These are phyloP conservation scores for Hoplias malabaricus DNA, from an alignment of 2,113 vertebrate genomes.

Conservation along the genomic window DNA sequence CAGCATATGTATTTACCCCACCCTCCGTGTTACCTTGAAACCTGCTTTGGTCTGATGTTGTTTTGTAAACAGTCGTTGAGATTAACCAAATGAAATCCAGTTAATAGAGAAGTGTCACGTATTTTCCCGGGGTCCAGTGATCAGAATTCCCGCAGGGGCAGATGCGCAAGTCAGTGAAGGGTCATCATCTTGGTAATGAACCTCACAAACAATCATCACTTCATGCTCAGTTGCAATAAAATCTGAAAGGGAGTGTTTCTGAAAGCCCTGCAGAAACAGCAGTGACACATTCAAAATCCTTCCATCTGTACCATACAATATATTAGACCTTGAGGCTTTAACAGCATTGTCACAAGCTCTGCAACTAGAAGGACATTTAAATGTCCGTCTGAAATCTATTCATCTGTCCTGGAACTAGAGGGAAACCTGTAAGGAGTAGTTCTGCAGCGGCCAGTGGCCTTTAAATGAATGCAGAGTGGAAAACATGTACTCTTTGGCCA, in stretches of 20 bases:
- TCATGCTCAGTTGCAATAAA: neutral
- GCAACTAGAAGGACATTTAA: constrained; percentile 16
- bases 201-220: neutral
- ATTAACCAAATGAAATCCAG: constrained; percentile 1
- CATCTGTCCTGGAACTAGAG: constrained; percentile 11
- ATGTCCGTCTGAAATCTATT: constrained; percentile 21
- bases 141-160: constrained; percentile 5
- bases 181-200: constrained; percentile 20
- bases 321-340: constrained; percentile 18
- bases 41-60: constrained; percentile 3
- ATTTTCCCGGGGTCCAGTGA: constrained; percentile 3
- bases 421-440: constrained; percentile 5
- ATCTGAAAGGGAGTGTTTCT: constrained; percentile 13
- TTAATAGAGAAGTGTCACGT: neutral
- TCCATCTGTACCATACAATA: neutral
- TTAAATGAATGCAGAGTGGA: constrained; percentile 30
- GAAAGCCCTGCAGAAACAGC: neutral
- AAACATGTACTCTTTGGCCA: constrained; percentile 35
- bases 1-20: neutral
- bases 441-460: neutral
- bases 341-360: neutral
- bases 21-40: neutral
- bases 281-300: constrained; percentile 2
- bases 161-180: neutral
- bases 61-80: neutral